Evolutionary conservation across 1,140 invertebrate species (phyloP).

Genomic region (Cryptotermes secundus): DNA sequence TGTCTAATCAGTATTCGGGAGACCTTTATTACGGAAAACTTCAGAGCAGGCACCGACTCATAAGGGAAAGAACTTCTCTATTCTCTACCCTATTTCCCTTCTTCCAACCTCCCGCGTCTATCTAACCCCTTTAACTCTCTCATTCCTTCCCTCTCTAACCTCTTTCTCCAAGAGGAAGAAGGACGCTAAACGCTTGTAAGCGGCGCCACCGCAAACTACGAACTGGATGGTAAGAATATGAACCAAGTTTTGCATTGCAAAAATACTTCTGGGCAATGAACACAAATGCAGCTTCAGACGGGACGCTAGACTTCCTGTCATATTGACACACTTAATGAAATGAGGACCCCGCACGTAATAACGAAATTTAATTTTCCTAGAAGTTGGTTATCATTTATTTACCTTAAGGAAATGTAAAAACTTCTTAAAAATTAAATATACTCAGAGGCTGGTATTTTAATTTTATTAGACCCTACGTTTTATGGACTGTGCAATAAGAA

Average conservation of each 20-base stretch:
- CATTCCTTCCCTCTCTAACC: background rate
- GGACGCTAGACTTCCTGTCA: background rate
- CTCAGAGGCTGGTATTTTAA: background rate
- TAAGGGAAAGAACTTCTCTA: background rate
- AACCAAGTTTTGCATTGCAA: background rate
- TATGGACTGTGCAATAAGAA: background rate
- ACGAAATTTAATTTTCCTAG: slow-evolving; percentile 7
- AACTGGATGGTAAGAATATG: background rate
- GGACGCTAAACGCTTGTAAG: background rate
- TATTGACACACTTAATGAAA: slow-evolving; percentile 10
- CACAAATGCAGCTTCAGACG: background rate
- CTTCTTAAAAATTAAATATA: background rate
- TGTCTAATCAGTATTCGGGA: slow-evolving; percentile 24
- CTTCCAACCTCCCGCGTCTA: background rate
- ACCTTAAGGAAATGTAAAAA: background rate
- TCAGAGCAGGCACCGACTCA: background rate
- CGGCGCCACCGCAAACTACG: background rate
- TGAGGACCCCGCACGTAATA: background rate
- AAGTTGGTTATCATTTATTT: slow-evolving; percentile 6
- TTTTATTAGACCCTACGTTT: background rate
- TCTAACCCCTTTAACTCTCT: background rate
- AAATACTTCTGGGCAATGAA: background rate
- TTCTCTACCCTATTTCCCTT: background rate
- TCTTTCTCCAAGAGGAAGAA: background rate
- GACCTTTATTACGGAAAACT: slow-evolving; percentile 27